Base-by-base conservation (phyloP, 53 echinoderm and acorn worm species). In the Echinometra lucunter region DNA sequence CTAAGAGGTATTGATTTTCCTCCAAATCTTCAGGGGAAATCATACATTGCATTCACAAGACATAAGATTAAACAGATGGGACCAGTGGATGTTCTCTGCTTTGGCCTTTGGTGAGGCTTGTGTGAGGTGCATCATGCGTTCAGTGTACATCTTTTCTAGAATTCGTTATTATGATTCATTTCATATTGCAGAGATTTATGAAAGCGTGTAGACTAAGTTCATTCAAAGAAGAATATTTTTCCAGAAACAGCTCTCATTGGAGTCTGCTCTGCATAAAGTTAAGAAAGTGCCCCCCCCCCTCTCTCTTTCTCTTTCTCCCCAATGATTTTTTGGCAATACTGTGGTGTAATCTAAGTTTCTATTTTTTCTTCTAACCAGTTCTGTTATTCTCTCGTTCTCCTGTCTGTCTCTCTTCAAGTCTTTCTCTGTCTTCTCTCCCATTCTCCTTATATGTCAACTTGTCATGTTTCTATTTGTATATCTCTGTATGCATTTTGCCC, bases 41-140 rank as follows among this genome's bases (percentile, higher is more conserved):
- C 78, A 42, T 78, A 19, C 78, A 78, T 78, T 42, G 42, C 78
- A 42, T 78, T 78, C 42, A 19, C 78, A 78, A 78, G 78, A 40
- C 78, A 21, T 69, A 69, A 40, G 78, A 78, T 17, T 78, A 78
- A 78, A 78, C 78, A 78, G 78, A 78, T 78, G 78, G 78, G 78
- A 78, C 78, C 23, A 6, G 42, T 78, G 78, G 42, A 78, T 19
- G 17, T 23, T 38, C 21, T 78, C 38, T 78, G 19, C 1, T 40
- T 10, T 63, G 23, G 27, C 63, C 63, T 27, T 13, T 35, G 35
- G 72, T 16, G 17, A 78, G 19, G 78, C 42, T 19, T 18, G 78
- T 18, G 1, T 19, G 21, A 21, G 40, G 34, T 75, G 38, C 40
- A 40, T 9, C 78, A 19, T 75, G 78, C 78, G 19, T n/a, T 32